phyloP scores from a whole-genome alignment of 2,113 vertebrate genomes.

The Phaethon lepturus region DNA sequence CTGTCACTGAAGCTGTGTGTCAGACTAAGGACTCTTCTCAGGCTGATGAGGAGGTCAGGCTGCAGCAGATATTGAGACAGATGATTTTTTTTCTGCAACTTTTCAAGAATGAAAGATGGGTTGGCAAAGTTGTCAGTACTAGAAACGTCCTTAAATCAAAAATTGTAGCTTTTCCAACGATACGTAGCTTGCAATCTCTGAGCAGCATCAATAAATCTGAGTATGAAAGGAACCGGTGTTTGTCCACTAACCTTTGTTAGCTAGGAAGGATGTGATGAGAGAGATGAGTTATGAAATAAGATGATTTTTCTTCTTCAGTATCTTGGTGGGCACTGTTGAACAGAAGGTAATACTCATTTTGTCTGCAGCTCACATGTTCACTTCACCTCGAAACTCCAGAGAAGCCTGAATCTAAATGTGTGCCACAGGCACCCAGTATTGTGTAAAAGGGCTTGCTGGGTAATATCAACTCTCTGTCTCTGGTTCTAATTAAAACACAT shows the following conservation, averaged over 20 bases:
- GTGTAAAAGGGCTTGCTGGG: neutral
- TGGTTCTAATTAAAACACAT: neutral
- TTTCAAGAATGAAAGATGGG: neutral
- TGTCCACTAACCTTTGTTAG: accelerated
- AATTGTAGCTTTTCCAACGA: neutral
- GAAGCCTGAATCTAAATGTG: neutral
- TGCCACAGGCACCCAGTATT: accelerated
- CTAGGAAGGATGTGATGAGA: neutral
- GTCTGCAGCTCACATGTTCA: neutral
- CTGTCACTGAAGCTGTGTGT: neutral
- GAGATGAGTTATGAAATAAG: neutral
- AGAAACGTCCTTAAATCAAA: neutral
- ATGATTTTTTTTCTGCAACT: neutral
- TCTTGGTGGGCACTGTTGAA: neutral
- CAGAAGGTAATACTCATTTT: neutral
- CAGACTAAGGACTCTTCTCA: neutral
- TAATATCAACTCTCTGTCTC: neutral
- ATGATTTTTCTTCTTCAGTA: neutral
- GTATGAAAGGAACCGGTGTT: neutral
- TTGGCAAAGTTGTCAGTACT: neutral
- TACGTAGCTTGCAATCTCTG: neutral
- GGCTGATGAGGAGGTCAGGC: neutral
- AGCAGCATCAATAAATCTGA: neutral
- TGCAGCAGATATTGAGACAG: neutral
- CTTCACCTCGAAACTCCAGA: neutral